Conservation (phyloP, 1,140 invertebrate genomes). For the Micrasema minimum region DNA sequence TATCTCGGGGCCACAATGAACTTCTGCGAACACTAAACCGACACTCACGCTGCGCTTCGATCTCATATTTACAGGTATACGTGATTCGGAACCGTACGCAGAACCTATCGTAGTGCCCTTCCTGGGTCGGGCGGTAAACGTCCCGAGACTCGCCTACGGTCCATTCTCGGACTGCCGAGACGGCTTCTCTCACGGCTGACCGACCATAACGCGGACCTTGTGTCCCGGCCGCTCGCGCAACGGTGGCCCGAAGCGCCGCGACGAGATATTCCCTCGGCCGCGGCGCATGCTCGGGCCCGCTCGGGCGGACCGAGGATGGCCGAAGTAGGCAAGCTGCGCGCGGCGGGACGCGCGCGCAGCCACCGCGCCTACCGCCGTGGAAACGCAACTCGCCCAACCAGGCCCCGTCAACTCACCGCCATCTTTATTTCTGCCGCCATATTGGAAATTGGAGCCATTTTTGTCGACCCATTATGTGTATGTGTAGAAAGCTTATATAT, state of each 20-base stretch:
- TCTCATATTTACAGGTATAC: conserved; percentile 68
- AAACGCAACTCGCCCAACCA: conserved; percentile 58
- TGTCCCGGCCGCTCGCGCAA: too few species aligned
- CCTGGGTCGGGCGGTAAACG: conserved; percentile 57
- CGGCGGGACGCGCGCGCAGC: conserved; percentile 62
- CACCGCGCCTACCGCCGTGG: conserved; percentile 59
- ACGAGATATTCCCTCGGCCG: conserved; percentile 10
- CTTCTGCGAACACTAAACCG: conserved; percentile 32
- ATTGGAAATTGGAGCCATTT: too few species aligned
- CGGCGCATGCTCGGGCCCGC: conserved; percentile 7
- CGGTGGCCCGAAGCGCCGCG: conserved; percentile 22
- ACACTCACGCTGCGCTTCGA: conserved; percentile 45
- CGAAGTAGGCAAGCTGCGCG: conserved; percentile 56
- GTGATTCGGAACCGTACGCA: conserved; percentile 72
- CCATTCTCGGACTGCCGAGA: conserved; percentile 57
- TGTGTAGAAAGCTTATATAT: too few species aligned
- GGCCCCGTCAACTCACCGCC: too few species aligned
- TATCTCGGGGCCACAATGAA: conserved; percentile 44
- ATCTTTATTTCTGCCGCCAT: too few species aligned
- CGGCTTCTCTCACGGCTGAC: conserved; percentile 39
- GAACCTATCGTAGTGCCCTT: conserved; percentile 68
- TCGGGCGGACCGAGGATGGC: conserved; percentile 4
- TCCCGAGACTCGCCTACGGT: conserved; percentile 62
- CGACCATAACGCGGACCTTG: conserved; percentile 38
- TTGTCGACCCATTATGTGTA: too few species aligned